Evolutionary conservation across 2,888 invertebrate species (phyloP).

Genomic region (Belgica antarctica): DNA sequence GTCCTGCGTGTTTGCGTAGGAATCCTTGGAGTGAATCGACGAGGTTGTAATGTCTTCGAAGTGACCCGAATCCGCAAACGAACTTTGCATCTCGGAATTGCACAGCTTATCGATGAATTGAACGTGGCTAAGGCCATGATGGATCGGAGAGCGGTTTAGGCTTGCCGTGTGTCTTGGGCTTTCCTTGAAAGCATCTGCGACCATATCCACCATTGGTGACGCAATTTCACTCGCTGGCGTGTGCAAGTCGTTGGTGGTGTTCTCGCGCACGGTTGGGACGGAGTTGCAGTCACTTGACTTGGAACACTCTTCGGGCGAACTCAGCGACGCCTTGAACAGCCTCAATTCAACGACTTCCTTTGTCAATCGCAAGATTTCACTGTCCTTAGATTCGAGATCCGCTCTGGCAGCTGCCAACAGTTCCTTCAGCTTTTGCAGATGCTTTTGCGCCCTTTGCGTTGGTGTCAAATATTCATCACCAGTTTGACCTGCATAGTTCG

Average conservation of each 20-base stretch:
- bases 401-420: constrained; percentile 70
- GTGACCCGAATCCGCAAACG: constrained; percentile 82
- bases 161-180: constrained; percentile 52
- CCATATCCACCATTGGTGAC: constrained; percentile 58
- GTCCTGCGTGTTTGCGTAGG: constrained; percentile 61
- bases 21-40: constrained; percentile 74
- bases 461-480: constrained; percentile 84
- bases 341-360: constrained; percentile 78
- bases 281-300: constrained; percentile 69
- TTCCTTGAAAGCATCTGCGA: constrained; percentile 54
- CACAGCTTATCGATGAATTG: constrained; percentile 47
- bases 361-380: constrained; percentile 70
- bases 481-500: constrained; percentile 71
- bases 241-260: constrained; percentile 59
- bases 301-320: constrained; percentile 76
- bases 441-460: constrained; percentile 79
- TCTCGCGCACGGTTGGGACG: constrained; percentile 65
- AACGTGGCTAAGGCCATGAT: constrained; percentile 57
- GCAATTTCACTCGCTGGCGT: constrained; percentile 58
- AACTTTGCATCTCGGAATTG: constrained; percentile 66
- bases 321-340: constrained; percentile 74
- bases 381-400: constrained; percentile 77
- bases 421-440: constrained; percentile 72
- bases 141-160: constrained; percentile 45
- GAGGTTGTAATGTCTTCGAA: constrained; percentile 79